Percentiles rank a stretch among this genome's conserved stretches.
These are phyloP conservation scores for Vimba vimba DNA, from an alignment of 2,113 vertebrate genomes.

Conservation along the genomic window DNA sequence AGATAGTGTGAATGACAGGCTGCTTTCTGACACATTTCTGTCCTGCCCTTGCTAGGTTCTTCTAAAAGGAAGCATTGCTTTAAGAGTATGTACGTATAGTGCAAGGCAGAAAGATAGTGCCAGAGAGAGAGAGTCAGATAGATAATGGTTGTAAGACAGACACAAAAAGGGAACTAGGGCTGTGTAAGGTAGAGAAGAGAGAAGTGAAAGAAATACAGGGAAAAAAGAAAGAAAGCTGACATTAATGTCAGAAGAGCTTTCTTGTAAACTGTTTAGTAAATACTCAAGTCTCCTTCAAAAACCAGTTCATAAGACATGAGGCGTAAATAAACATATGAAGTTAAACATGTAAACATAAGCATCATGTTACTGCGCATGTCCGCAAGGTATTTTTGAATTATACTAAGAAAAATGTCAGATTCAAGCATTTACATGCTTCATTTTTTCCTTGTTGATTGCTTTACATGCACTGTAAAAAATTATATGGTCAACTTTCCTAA, in stretches of 20 bases:
- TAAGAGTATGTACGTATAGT: constrained; percentile 60
- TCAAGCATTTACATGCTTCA: too few species aligned
- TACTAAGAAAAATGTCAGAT: too few species aligned
- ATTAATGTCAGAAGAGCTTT: too few species aligned
- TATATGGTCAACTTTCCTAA: neutral
- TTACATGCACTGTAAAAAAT: too few species aligned
- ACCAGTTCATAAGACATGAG: too few species aligned
- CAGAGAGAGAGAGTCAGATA: constrained; percentile 38
- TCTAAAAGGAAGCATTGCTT: constrained; percentile 56
- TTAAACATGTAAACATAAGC: too few species aligned
- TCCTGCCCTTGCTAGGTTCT: constrained; percentile 35
- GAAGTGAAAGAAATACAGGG: neutral
- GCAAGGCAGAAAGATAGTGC: constrained; percentile 45
- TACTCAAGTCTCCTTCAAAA: too few species aligned
- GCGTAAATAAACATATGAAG: too few species aligned
- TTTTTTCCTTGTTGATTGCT: too few species aligned
- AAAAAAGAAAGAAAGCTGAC: neutral
- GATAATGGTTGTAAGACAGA: neutral
- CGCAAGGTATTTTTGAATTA: too few species aligned
- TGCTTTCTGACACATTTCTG: constrained; percentile 21
- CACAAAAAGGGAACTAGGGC: neutral
- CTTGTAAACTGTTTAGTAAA: too few species aligned
- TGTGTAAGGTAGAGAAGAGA: neutral
- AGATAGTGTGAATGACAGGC: neutral
- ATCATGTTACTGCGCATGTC: too few species aligned